Evolutionary conservation across 2,113 vertebrate species (phyloP), one percentile per base, ranked within the genome.

Genomic region (Pygoscelis antarcticus): DNA sequence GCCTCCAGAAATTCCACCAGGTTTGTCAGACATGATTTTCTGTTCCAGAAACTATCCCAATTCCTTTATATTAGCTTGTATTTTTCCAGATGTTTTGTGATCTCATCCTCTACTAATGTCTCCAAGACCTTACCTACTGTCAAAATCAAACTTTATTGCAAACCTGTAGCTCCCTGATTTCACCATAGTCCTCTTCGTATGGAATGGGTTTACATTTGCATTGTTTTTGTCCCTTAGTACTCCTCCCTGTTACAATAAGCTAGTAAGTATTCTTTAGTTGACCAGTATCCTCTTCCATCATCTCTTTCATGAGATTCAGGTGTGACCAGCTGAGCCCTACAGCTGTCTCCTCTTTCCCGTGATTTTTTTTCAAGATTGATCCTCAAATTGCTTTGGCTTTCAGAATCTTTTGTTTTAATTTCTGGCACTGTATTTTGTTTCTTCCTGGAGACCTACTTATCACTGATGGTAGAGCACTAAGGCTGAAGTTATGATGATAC

Each of bases 11-110:
- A 58, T 88, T 91, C 88, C 78, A 92, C 17, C 23, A 7, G 1
- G 54, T 95, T 95, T 93, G 81, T 97, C 75, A 94, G 75, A 94
- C 11, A 40, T 16, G 16, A 69, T 40, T 64, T 92, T 83, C 57
- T 89, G 44, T 93, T 91, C 65, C 89, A 93, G 69, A 83, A 94
- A 79, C 65, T 69, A 66, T 54, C 85, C 49, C 10, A 6, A 49
- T 89, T 94, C 83, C 60, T 96, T 94, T 93, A 34, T 96, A 94
- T 95, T 87, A 94, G 76, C 82, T 97, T 26, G 2, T 92, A 96
- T 94, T 96, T 97, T 96, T 95, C 96, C 97, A 98, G 96, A 96
- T 97, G 97, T 96, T 96, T 90, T 87, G 93, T 98, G 97, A 98
- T 97, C 96, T 98, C 97, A 97, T 97, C 87, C 82, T 85, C 81